Percentiles rank a stretch among this genome's conserved stretches.
Conservation (phyloP, 2,113 vertebrate genomes). For the Psittacara wagleri region DNA sequence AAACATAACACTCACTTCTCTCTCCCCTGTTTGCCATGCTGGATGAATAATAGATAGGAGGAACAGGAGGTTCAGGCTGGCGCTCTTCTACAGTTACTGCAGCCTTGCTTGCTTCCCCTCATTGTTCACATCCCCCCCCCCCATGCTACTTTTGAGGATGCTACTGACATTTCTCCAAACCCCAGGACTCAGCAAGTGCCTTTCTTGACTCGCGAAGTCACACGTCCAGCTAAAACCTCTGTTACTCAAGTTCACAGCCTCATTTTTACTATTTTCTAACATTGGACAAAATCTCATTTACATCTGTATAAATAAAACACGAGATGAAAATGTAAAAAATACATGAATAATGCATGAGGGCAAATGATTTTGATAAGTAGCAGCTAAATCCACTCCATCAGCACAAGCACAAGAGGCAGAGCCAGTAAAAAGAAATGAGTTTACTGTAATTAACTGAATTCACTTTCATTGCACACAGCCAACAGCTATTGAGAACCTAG, state of each 20-base stretch:
- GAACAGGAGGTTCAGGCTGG: neutral
- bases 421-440: neutral
- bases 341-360: neutral
- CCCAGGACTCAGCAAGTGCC: neutral
- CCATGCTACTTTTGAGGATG: fast-evolving
- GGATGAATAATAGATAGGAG: fast-evolving
- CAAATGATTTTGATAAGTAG: neutral
- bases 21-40: fast-evolving
- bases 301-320: neutral
- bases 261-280: neutral
- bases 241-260: neutral
- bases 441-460: neutral
- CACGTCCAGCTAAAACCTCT: neutral
- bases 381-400: neutral
- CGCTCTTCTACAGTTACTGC: neutral
- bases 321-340: neutral
- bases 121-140: fast-evolving
- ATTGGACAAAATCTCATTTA: neutral
- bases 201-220: neutral
- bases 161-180: neutral
- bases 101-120: neutral
- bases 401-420: neutral
- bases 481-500: neutral
- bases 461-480: neutral
- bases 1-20: fast-evolving